A percentile compares a stretch with the other conserved stretches of the same genome.
Conservation (phyloP, 2,888 invertebrate genomes). For the Odontocerum albicorne region DNA sequence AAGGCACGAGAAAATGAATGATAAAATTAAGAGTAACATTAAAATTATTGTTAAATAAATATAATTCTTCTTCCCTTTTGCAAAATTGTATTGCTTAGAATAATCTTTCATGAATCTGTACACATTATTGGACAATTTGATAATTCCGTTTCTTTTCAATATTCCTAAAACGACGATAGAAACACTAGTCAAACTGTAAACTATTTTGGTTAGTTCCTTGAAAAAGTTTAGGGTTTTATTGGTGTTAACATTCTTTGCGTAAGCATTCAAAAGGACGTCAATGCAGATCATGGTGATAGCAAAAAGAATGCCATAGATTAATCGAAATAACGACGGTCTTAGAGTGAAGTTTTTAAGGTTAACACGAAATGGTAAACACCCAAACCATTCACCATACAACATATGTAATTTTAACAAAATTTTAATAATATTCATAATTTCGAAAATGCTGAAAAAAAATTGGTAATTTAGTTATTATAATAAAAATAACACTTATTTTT, state of each 20-base stretch:
- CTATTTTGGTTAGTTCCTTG: neutral
- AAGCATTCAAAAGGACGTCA: neutral
- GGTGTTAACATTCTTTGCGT: neutral
- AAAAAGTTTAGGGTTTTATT: constrained; percentile 21
- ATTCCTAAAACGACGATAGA: neutral
- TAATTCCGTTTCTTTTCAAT: constrained; percentile 7
- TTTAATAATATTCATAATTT: constrained; percentile 12
- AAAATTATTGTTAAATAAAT: neutral
- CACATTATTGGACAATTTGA: neutral
- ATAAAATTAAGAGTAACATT: neutral
- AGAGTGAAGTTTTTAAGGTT: constrained; percentile 9
- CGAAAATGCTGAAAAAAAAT: too few relatives aligned
- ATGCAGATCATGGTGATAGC: neutral
- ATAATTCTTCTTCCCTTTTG: constrained; percentile 2
- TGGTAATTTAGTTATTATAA: too few relatives aligned
- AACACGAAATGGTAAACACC: constrained; percentile 22
- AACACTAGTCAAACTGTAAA: constrained; percentile 5
- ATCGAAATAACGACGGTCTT: neutral
- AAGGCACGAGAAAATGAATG: neutral
- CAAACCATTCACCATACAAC: constrained; percentile 38
- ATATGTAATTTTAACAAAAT: constrained; percentile 15
- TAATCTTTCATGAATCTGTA: constrained; percentile 12
- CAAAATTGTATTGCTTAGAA: constrained; percentile 14
- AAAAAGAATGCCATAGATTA: neutral
- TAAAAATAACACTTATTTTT: too few relatives aligned